These are phyloP conservation scores for Mactra quadrangularis DNA, from an alignment of 1,140 invertebrate species.

Conservation along the genomic window DNA sequence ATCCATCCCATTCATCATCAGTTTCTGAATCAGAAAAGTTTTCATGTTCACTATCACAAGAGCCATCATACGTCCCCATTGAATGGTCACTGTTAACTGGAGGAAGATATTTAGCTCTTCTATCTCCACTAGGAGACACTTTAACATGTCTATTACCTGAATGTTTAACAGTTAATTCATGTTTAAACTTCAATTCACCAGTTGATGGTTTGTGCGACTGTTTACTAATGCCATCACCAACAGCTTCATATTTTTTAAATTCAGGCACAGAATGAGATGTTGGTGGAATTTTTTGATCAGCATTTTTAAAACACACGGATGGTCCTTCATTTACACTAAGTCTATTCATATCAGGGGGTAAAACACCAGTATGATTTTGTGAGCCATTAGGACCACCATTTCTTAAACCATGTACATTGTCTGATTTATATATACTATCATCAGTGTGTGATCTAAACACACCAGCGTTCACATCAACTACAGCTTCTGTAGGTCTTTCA, in stretches of 20 bases:
- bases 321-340: no score
- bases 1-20: conserved; percentile 69
- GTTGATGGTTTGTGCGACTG: no score
- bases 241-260: no score
- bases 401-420: no score
- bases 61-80: not conserved
- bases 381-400: no score
- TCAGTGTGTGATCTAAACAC: conserved; percentile 23
- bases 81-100: conserved; percentile 12
- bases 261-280: conserved; percentile 19
- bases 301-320: no score
- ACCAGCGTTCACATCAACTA: not conserved
- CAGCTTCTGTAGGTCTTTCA: conserved; percentile 8
- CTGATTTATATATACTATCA: conserved; percentile 6
- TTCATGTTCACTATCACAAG: conserved; percentile 62
- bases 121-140: conserved; percentile 7
- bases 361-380: no score
- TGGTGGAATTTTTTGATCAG: not conserved
- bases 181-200: no score
- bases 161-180: no score
- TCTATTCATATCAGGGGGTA: no score
- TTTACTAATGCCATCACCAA: no score
- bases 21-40: conserved; percentile 68
- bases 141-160: not conserved
- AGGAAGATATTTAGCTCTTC: conserved; percentile 8